Evolutionary conservation across 2,888 invertebrate genomes (phyloP), one percentile per base, ranked within the genome.

Genomic region (Caenorhabditis sp.): DNA sequence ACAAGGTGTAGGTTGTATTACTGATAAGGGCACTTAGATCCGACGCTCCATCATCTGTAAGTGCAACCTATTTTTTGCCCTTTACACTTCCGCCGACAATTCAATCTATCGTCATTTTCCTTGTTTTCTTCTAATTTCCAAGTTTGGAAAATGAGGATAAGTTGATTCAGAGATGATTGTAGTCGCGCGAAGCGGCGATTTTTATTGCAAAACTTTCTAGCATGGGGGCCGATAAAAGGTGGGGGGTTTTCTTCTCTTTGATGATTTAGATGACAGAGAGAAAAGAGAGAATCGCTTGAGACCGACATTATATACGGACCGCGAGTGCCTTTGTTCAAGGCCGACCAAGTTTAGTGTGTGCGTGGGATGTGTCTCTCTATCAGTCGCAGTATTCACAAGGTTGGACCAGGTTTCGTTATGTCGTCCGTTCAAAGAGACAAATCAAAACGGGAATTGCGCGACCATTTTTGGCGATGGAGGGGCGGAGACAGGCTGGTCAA

Each of bases 291-390:
- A 68, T 68, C 41, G 59, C 61, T 28, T 61, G 61, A 63, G 70
- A 64, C 70, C 26, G 70, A 44, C 70, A 70, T 79, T 79, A 70
- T 79, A 79, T 64, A 64, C 64, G 77, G 77, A 68, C 75, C 74
- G 68, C 51, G 49, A 58, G 69, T 51, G 66, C 47, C 66, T 68
- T 44, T 63, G 51, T 72, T 79, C 70, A 70, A 79, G 70, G 79
- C 47, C 79, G 64, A 54, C 19, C 56, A 70, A 69, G 77, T 61
- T 47, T 47, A n/a, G 47, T 47, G 19, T 47, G 47, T 68, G 51
- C 38, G 66, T 68, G 10, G 54, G 38, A 24, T 66, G 66, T 66
- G 61, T 63, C 35, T 77, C 47, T 68, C 22, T 61, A 58, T 56
- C 44, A 70, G 66, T 59, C 59, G 76, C 51, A 59, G 76, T 61